A percentile compares a stretch with the other conserved stretches of the same genome.
These are phyloP conservation scores for Delphinapterus leucas DNA, from an alignment of 2,113 vertebrate species.

Conservation along the genomic window DNA sequence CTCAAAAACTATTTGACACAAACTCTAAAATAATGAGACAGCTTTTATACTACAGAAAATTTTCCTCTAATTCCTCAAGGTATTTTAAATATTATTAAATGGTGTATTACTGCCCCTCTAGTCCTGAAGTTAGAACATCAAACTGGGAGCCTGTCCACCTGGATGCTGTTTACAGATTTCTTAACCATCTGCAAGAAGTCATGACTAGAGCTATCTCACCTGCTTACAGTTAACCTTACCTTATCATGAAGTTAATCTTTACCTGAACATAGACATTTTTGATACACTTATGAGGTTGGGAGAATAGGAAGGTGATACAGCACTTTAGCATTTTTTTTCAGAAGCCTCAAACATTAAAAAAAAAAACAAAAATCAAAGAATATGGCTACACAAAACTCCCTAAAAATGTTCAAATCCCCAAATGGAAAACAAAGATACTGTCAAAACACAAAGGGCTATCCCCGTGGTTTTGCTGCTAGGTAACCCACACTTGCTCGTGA, in stretches of 20 bases:
- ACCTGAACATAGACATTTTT: neutral
- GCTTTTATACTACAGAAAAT: neutral
- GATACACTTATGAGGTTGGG: neutral
- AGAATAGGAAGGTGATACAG: neutral
- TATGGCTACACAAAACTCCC: neutral
- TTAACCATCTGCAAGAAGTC: neutral
- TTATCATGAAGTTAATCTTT: neutral
- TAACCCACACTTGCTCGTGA: neutral
- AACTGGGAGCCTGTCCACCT: neutral
- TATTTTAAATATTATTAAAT: neutral
- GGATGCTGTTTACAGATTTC: neutral
- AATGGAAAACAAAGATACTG: neutral
- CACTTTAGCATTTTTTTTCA: neutral
- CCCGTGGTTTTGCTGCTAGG: rapidly evolving
- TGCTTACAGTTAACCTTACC: neutral
- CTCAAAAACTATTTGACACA: neutral
- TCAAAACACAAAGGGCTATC: neutral
- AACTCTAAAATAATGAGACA: neutral
- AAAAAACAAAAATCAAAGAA: neutral
- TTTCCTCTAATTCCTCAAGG: neutral
- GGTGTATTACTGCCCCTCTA: neutral
- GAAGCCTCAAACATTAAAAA: neutral
- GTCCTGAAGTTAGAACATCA: neutral
- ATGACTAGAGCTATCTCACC: neutral
- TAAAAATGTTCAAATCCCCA: neutral